Base-by-base conservation (phyloP, 2,797 vertebrate genomes). In the Gymnothorax reevesii region DNA sequence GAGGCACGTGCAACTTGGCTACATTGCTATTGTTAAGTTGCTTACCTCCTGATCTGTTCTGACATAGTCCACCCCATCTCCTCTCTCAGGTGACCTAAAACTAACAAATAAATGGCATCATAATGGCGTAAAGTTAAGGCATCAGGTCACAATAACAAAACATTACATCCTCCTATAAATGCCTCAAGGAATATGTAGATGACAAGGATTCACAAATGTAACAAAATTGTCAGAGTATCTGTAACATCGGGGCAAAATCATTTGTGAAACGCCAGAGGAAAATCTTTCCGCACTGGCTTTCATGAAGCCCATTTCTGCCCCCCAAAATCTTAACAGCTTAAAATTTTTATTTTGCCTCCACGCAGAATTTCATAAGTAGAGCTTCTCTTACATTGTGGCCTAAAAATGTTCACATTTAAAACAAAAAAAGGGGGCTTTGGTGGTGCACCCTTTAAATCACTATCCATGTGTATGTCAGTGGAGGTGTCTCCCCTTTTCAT, bases 21-120 rank as follows among this genome's bases (percentile, higher is more conserved):
- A 33, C 20, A 57, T 57, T 42, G 60, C 12, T 52, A 52, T 2
- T 22, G 64, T 25, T 66, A 66, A 57, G 69, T 82, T 27, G 25
- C 91, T 94, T 96, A 99, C 99, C 98, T 99, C 99, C 86, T 99
- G 95, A 3, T 95, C 97, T 90, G 97, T 96, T 90, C 96, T 96
- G 85, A 97, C 95, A 57, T 98, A 99, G 87, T 98, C 97, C 86
- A 97, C 97, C 0, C 95, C 95, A 0, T 97, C 96, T 2, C 94
- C 94, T 89, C 97, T 98, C 83, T 95, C 95, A 84, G 98, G 95
- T 91, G 95, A 94, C 91, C 98, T 99, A 92, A 97, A 99, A 92
- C 98, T 99, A 93, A 91, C 93, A 93, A 71, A 91, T 86, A 92
- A 7, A 85, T 42, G 3, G 42, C 13, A n/a, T 75, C 25, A 75